These are phyloP conservation scores for Candoia aspera DNA, from an alignment of 2,113 vertebrate genomes.

Conservation along the genomic window DNA sequence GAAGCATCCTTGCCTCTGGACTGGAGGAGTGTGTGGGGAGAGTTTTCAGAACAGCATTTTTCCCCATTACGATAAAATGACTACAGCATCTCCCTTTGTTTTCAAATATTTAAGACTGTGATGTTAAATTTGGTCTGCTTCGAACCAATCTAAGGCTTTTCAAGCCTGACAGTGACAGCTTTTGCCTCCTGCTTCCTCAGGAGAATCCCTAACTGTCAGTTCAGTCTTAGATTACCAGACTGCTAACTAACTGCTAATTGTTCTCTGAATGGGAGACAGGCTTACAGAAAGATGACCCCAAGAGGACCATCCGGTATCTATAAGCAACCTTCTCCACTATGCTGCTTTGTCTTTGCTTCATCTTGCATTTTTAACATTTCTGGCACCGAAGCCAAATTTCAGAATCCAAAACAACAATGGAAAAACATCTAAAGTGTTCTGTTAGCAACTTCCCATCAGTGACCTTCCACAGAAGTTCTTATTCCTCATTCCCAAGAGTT, in stretches of 20 bases:
- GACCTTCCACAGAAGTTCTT: background rate
- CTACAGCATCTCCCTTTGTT: background rate
- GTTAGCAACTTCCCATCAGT: background rate
- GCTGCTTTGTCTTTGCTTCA: background rate
- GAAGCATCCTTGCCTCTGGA: background rate
- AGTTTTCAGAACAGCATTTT: background rate
- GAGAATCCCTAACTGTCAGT: background rate
- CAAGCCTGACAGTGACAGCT: background rate
- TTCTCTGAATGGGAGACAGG: background rate
- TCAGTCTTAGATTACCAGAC: background rate
- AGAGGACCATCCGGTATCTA: background rate
- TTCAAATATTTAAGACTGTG: background rate
- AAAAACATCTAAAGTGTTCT: slow-evolving; percentile 2
- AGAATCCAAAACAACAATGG: background rate
- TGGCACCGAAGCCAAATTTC: background rate
- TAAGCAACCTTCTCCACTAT: background rate
- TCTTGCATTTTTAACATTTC: slow-evolving; percentile 22
- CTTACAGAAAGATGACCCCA: background rate
- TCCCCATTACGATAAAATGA: background rate
- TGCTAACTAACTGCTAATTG: slow-evolving; percentile 2
- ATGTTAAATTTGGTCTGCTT: background rate
- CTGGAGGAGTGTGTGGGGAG: background rate
- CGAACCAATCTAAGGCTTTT: background rate
- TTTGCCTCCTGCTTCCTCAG: background rate
- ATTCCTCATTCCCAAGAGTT: background rate